These are phyloP conservation scores for Acinonyx jubatus DNA, from an alignment of 2,113 vertebrate species.

Conservation along the genomic window DNA sequence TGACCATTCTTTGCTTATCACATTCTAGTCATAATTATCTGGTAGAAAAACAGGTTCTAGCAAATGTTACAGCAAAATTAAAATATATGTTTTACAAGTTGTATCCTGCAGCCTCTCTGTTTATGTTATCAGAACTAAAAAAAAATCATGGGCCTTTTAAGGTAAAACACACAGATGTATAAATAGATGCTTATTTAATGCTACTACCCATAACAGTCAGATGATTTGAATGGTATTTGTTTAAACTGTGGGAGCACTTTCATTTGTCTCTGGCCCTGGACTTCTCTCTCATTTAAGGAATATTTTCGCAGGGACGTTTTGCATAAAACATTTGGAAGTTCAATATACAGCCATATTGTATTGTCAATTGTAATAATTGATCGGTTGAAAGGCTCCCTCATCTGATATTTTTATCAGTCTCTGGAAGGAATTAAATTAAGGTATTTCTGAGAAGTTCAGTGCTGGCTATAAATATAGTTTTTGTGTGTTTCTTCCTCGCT, in stretches of 20 bases:
- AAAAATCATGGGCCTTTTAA: slow-evolving; percentile 73
- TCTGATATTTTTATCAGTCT: slow-evolving; percentile 86
- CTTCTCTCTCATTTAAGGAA: slow-evolving; percentile 79
- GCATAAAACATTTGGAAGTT: slow-evolving; percentile 84
- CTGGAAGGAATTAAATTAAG: slow-evolving; percentile 91
- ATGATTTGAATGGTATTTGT: slow-evolving; percentile 82
- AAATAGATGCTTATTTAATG: slow-evolving; percentile 84
- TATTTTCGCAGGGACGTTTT: slow-evolving; percentile 80
- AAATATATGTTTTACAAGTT: slow-evolving; percentile 81
- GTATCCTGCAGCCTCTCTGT: slow-evolving; percentile 72
- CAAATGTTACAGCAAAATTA: slow-evolving; percentile 77
- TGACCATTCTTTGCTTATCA: slow-evolving; percentile 81
- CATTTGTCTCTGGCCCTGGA: slow-evolving; percentile 81
- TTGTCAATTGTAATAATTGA: slow-evolving; percentile 89
- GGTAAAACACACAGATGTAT: slow-evolving; percentile 81
- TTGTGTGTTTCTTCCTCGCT: slow-evolving; percentile 89
- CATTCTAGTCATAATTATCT: slow-evolving; percentile 80
- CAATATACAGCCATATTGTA: slow-evolving; percentile 86
- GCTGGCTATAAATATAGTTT: slow-evolving; percentile 88
- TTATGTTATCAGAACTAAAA: slow-evolving; percentile 78
- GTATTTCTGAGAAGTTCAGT: slow-evolving; percentile 93
- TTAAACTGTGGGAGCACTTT: slow-evolving; percentile 79
- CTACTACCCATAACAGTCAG: slow-evolving; percentile 76
- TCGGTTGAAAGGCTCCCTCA: slow-evolving; percentile 83
- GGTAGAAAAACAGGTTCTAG: slow-evolving; percentile 83